Base-by-base conservation (phyloP, 2,888 invertebrate species). In the Platerodrilus igneus region DNA sequence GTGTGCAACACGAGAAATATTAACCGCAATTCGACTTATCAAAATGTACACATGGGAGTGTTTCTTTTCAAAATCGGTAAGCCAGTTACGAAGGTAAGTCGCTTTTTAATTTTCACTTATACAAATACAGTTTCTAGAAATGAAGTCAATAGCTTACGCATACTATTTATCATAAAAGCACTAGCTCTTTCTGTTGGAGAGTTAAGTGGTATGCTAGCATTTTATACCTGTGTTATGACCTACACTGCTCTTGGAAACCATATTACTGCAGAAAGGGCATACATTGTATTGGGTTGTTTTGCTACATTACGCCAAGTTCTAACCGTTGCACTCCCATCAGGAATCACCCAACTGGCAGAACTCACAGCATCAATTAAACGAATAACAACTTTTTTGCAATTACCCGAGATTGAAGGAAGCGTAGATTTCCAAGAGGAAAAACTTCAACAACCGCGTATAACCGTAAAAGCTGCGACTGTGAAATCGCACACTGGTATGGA, bases 21-120 rank as follows among this genome's bases (percentile, higher is more conserved):
- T 90, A 21, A 78, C 78, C 3, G 88, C 87, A 0, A 89, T 91
- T 57, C 79, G 86, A 58, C 86, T 89, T 9, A 86, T 91, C 58
- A 91, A 91, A 71, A 88, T 90, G 87, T 90, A 89, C 64, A 83
- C 88, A 0, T 91, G 90, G 83, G 90, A 91, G 64, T 78, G 77
- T 50, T 85, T 87, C 0, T 90, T 90, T 59, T 81, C 82, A 2
- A 75, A 79, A 33, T 68, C 87, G 5, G 81, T 89, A 4, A 77
- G 76, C 37, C 72, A 75, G 47, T 79, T 86, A 1, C 73, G 89
- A 62, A 79, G 75, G 87, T 87, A 68, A 71, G 77, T 70, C 20
- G 7, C 11, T 3, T 6, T 22, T 11, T 8, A 21, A 21, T 32
- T 15, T 18, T 29, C 2, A 10, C 6, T 18, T 3, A 3, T 21